Conservation (phyloP, 2,888 invertebrate species). For the Dryadula phaetusa region DNA sequence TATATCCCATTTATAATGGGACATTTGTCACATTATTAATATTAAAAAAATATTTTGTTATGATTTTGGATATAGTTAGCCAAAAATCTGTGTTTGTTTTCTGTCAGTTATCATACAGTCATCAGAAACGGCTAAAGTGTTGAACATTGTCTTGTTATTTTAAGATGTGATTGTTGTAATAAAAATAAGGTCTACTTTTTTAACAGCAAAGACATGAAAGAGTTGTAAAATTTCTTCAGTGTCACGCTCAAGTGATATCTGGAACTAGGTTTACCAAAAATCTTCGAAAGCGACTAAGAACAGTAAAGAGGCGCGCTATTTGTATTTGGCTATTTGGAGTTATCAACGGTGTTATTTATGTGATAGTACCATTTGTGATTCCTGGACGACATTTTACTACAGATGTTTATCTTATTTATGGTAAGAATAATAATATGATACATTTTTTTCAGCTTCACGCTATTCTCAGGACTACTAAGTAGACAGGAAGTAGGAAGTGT, state of each 20-base stretch:
- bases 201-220: constrained; percentile 52
- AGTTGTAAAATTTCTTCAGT: constrained; percentile 51
- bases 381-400: constrained; percentile 58
- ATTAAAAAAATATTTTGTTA: too few relatives aligned
- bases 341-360: constrained; percentile 55
- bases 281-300: constrained; percentile 50
- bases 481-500: too few relatives aligned
- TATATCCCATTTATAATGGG: too few relatives aligned
- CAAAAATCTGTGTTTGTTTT: too few relatives aligned
- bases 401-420: constrained; percentile 54
- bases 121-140: too few relatives aligned
- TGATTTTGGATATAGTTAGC: too few relatives aligned
- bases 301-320: constrained; percentile 59
- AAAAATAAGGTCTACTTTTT: not conserved
- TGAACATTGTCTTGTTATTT: too few relatives aligned
- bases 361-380: constrained; percentile 49
- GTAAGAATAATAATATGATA: constrained; percentile 44
- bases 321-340: constrained; percentile 59
- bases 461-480: too few relatives aligned
- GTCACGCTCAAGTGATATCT: constrained; percentile 49
- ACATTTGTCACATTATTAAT: too few relatives aligned
- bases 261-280: constrained; percentile 55
- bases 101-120: too few relatives aligned
- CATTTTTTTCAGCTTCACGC: not conserved
- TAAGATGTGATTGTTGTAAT: too few relatives aligned